Evolutionary conservation across 2,888 invertebrate species (phyloP).

Genomic region (Tiphia femorata): DNA sequence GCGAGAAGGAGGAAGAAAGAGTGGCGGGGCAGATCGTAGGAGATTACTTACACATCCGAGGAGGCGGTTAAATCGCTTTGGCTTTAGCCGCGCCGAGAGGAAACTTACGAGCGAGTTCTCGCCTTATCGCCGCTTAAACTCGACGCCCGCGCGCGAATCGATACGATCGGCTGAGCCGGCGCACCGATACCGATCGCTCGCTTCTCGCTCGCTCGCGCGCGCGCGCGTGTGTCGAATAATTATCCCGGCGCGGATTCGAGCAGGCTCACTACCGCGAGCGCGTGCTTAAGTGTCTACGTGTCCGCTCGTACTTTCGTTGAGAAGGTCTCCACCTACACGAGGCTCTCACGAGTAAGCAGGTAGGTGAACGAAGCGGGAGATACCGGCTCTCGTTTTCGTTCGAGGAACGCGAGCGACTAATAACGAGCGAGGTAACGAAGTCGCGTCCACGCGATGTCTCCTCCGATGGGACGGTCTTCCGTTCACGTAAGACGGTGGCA

Average conservation of each 20-base stretch:
- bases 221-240: not conserved
- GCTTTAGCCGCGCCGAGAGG: conserved; percentile 28
- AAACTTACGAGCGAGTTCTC: conserved; percentile 46
- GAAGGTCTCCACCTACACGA: not conserved
- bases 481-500: too few relatives aligned
- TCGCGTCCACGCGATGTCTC: too few relatives aligned
- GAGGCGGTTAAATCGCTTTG: conserved; percentile 34
- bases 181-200: conserved; percentile 41
- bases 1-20: not conserved
- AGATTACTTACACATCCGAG: conserved; percentile 22
- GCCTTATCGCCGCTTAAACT: conserved; percentile 39
- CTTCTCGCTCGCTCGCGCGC: conserved; percentile 7
- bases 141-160: conserved; percentile 42
- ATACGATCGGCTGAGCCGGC: conserved; percentile 51
- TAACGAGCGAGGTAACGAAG: too few relatives aligned
- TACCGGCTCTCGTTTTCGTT: too few relatives aligned
- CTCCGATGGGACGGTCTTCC: too few relatives aligned
- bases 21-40: conserved; percentile 3
- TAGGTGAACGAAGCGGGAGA: too few relatives aligned
- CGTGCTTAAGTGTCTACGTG: not conserved
- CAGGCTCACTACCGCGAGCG: not conserved
- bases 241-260: not conserved
- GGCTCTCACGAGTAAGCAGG: too few relatives aligned
- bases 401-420: too few relatives aligned
- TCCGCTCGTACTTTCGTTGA: not conserved